Percentiles rank a stretch among this genome's conserved stretches.
These are phyloP conservation scores for Macroramphosus scolopax DNA, from an alignment of 2,797 vertebrate species.

Conservation along the genomic window DNA sequence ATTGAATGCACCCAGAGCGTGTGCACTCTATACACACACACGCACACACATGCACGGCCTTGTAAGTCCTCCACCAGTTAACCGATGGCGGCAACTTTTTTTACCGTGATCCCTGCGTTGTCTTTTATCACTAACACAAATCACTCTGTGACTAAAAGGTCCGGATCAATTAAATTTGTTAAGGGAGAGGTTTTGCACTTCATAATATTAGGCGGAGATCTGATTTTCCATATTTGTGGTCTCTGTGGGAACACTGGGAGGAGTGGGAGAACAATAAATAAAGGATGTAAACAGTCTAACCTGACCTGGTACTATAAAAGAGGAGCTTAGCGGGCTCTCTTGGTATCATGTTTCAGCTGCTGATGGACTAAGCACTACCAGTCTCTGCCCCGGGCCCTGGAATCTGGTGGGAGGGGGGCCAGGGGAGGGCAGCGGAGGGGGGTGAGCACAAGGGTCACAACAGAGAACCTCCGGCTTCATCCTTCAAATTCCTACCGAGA, in stretches of 20 bases:
- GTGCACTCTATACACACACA: constrained; percentile 16
- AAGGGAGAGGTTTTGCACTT: constrained; percentile 12
- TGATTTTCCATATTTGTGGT: constrained; percentile 25
- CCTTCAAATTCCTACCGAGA: constrained; percentile 66
- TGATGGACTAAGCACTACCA: constrained; percentile 77
- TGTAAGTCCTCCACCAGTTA: constrained; percentile 5
- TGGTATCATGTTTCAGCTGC: constrained; percentile 74
- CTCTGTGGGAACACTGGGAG: constrained; percentile 13
- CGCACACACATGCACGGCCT: constrained; percentile 1
- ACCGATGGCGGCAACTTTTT: constrained; percentile 20
- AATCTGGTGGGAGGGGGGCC: constrained; percentile 67
- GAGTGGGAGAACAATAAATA: constrained; percentile 54
- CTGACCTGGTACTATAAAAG: constrained; percentile 68
- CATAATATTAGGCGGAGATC: constrained; percentile 1
- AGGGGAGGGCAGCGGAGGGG: constrained; percentile 33
- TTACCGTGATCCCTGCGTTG: constrained; percentile 5
- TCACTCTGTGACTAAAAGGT: constrained; percentile 1
- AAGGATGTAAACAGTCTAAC: constrained; percentile 68
- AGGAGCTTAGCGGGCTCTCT: constrained; percentile 60
- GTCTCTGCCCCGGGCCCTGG: constrained; percentile 72
- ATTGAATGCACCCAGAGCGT: constrained; percentile 26
- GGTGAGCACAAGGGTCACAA: constrained; percentile 65
- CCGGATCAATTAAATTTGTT: background rate
- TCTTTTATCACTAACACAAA: constrained; percentile 14
- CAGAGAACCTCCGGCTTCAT: constrained; percentile 68